Conservation (phyloP, 1,140 invertebrate species). For the Drosophila cardini region DNA sequence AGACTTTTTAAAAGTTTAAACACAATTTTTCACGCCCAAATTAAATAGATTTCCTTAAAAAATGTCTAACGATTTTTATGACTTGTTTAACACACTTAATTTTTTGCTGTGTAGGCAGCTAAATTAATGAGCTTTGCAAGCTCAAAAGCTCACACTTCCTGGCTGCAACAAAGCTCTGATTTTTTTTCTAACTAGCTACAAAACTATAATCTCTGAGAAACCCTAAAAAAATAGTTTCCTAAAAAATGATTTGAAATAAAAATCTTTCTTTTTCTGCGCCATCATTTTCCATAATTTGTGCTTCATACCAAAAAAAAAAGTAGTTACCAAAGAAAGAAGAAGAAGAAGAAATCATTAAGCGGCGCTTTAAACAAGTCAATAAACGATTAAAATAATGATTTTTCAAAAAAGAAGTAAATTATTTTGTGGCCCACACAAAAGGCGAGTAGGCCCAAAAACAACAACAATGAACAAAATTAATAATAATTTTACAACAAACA, state of each 20-base stretch:
- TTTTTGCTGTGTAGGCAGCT: too few species aligned
- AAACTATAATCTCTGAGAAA: slow-evolving; percentile 11
- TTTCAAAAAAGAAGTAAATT: slow-evolving; percentile 62
- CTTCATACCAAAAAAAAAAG: not conserved
- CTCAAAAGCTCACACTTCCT: too few species aligned
- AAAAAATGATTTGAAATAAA: slow-evolving; percentile 1
- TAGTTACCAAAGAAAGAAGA: too few species aligned
- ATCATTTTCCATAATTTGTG: slow-evolving; percentile 82
- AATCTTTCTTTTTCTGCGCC: slow-evolving; percentile 58
- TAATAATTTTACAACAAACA: slow-evolving; percentile 37
- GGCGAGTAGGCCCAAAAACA: slow-evolving; percentile 48
- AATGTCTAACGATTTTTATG: too few species aligned
- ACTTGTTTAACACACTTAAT: too few species aligned
- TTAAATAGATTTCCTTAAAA: too few species aligned
- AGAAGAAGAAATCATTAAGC: slow-evolving; percentile 60
- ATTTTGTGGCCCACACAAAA: slow-evolving; percentile 56
- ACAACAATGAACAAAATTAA: not conserved
- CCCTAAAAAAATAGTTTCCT: slow-evolving; percentile 20
- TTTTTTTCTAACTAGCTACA: not conserved
- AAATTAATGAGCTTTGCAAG: too few species aligned
- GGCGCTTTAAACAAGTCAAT: slow-evolving; percentile 82
- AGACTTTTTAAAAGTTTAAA: too few species aligned
- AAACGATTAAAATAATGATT: slow-evolving; percentile 84
- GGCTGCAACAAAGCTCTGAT: too few species aligned
- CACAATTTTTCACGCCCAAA: too few species aligned